Evolutionary conservation across 2,888 invertebrate genomes (phyloP).

Genomic region (Pherbina coryleti): DNA sequence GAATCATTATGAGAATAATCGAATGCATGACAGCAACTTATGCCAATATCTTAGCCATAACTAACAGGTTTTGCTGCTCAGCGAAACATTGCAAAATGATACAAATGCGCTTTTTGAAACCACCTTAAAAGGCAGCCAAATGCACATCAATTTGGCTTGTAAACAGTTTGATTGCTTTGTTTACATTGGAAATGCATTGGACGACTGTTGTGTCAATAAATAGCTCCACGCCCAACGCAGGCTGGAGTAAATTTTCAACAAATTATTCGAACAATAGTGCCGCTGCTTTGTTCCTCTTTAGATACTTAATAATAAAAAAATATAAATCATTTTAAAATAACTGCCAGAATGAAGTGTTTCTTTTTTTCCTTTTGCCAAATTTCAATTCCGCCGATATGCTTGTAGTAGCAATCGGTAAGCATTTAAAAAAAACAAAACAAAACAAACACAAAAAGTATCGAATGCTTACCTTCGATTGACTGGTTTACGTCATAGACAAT

Average conservation of each 20-base stretch:
- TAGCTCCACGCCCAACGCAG: slow-evolving; percentile 19
- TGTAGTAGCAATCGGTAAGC: not conserved
- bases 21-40: not conserved
- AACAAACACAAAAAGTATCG: not conserved
- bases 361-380: not conserved
- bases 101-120: not conserved
- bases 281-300: not conserved
- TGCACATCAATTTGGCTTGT: slow-evolving; percentile 19
- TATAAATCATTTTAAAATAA: not conserved
- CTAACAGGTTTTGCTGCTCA: slow-evolving; percentile 20
- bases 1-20: not conserved
- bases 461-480: slow-evolving; percentile 7
- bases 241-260: not conserved
- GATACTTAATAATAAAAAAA: not conserved
- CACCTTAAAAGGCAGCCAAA: not conserved
- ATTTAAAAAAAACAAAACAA: slow-evolving; percentile 19
- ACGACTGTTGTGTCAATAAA: slow-evolving; percentile 7
- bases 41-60: not conserved
- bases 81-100: too few relatives aligned
- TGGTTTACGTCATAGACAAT: slow-evolving; percentile 63
- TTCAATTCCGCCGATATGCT: not conserved
- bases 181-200: slow-evolving; percentile 22
- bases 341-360: not conserved
- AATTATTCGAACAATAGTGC: not conserved
- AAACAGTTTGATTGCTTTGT: slow-evolving; percentile 3